Percentiles rank a stretch among this genome's conserved stretches.
phyloP scores from a whole-genome alignment of 1,140 invertebrate species.

The Diprion similis region DNA sequence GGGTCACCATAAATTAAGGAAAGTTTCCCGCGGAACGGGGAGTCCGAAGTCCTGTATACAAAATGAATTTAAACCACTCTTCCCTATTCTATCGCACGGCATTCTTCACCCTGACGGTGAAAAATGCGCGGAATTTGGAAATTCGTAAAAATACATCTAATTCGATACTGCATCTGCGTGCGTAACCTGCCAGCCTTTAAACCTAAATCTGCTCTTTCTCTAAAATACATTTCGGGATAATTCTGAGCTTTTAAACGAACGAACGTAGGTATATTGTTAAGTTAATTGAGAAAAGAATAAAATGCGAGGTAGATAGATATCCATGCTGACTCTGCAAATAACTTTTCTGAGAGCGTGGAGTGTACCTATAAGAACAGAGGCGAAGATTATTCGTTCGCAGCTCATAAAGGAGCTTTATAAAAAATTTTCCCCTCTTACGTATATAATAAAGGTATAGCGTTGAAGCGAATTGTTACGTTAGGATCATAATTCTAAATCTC shows the following conservation, averaged over 20 bases:
- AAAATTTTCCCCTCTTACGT: not conserved
- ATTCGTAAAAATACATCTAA: no score
- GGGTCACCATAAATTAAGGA: not conserved
- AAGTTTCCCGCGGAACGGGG: not conserved
- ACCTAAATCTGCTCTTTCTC: no score
- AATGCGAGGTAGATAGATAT: not conserved
- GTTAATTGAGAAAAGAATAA: not conserved
- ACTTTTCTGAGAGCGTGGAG: not conserved
- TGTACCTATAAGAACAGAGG: not conserved
- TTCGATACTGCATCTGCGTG: no score
- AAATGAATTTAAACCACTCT: constrained; percentile 1
- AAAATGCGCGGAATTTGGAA: no score
- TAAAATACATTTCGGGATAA: no score
- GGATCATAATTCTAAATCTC: constrained; percentile 44
- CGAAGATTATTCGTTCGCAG: not conserved
- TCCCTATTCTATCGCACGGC: no score
- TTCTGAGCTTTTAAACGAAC: no score
- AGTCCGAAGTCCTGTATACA: not conserved
- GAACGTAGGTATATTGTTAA: no score
- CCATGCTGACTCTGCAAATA: not conserved
- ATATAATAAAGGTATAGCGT: no score
- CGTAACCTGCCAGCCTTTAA: no score
- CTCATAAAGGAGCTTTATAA: not conserved
- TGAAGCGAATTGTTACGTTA: constrained; percentile 22
- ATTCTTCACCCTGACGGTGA: no score